Percentiles rank a stretch among this genome's conserved stretches.
Conservation (phyloP, 2,797 vertebrate species). For the Synaphobranchus kaupii region DNA sequence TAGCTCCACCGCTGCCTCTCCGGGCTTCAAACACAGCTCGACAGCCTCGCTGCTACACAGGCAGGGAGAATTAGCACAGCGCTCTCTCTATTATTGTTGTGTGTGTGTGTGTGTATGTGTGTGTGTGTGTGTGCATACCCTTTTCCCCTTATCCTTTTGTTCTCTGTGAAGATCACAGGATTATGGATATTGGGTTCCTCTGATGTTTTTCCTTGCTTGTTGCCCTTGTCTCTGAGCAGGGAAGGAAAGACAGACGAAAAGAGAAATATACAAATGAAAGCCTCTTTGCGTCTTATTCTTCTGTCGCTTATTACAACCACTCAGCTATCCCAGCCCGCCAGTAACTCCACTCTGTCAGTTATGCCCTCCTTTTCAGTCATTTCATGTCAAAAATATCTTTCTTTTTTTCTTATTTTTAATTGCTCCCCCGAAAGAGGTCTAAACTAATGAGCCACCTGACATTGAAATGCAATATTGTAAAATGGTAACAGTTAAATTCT, state of each 20-base stretch:
- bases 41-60: not conserved
- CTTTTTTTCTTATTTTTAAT: not conserved
- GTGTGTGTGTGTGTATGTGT: not conserved
- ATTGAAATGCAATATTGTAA: not conserved
- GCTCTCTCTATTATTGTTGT: constrained; percentile 7
- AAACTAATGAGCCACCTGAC: not conserved
- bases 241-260: not conserved
- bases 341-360: not conserved
- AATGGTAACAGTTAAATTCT: not conserved
- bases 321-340: not conserved
- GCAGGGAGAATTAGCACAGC: constrained; percentile 39
- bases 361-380: not conserved
- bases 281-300: not conserved
- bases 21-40: not conserved
- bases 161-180: constrained; percentile 1
- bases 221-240: not conserved
- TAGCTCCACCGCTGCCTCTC: not conserved
- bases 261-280: not conserved
- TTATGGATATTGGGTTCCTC: constrained; percentile 10
- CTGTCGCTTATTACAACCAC: not conserved
- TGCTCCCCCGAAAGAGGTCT: not conserved
- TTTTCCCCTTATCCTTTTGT: constrained; percentile 1
- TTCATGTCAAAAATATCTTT: not conserved
- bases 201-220: not conserved
- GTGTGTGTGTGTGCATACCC: not conserved